A percentile compares a stretch with the other conserved stretches of the same genome.
Conservation (phyloP, 2,113 vertebrate species). For the Erythrocercus mccallii region DNA sequence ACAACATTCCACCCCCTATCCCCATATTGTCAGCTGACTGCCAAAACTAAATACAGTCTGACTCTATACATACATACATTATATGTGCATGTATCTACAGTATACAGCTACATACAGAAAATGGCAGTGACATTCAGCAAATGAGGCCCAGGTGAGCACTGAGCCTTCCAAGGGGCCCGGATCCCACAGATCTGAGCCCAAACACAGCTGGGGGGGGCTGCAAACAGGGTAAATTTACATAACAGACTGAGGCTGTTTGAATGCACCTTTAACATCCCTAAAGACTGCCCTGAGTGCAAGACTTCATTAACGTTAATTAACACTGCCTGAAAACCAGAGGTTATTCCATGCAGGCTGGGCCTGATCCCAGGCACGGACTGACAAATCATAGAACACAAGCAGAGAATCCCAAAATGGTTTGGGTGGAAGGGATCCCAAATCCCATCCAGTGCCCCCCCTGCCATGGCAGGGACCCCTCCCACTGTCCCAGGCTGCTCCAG, state of each 20-base stretch:
- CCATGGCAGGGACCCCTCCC: neutral
- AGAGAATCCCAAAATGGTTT: neutral
- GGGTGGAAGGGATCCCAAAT: neutral
- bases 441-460: neutral
- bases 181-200: neutral
- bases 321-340: neutral
- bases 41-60: too few species aligned
- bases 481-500: too few species aligned
- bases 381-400: neutral
- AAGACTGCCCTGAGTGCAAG: neutral
- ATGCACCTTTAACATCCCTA: neutral
- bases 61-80: too few species aligned
- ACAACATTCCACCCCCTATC: too few species aligned
- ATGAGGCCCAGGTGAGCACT: too few species aligned
- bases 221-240: too few species aligned
- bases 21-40: too few species aligned
- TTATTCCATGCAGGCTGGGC: fast-evolving
- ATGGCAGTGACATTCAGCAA: too few species aligned
- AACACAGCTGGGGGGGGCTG: neutral
- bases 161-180: too few species aligned
- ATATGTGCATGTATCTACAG: too few species aligned
- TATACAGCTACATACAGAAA: too few species aligned
- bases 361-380: neutral
- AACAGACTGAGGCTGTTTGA: too few species aligned
- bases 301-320: neutral